Conservation (phyloP, 2,113 vertebrate genomes). For the Syngnathoides biaculeatus region DNA sequence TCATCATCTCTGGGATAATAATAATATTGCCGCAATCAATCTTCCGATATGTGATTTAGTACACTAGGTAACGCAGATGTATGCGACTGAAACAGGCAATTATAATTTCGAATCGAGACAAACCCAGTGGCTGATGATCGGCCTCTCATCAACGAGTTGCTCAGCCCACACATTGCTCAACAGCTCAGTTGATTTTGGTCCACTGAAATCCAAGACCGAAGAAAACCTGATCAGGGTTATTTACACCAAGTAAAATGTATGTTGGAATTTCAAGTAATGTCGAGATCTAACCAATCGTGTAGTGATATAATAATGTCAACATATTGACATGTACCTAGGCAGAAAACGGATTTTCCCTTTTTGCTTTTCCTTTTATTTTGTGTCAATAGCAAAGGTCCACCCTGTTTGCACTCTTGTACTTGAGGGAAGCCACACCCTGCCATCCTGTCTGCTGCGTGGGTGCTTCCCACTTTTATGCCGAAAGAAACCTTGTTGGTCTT, state of each 20-base stretch:
- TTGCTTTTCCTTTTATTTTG: conserved; percentile 25
- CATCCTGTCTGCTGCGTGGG: conserved; percentile 26
- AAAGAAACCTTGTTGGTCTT: background rate
- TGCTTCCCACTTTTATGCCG: conserved; percentile 25
- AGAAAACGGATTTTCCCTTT: conserved; percentile 13
- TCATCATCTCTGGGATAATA: too few species aligned
- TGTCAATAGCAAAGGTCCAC: conserved; percentile 70
- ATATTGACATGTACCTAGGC: background rate
- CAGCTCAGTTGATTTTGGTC: too few species aligned
- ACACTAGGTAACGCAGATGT: too few species aligned
- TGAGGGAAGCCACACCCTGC: conserved; percentile 64
- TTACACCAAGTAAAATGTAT: background rate
- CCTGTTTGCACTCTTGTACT: conserved; percentile 36
- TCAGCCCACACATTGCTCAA: too few species aligned
- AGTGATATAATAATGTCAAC: background rate
- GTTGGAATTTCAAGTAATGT: background rate
- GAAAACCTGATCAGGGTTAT: too few species aligned
- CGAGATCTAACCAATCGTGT: background rate
- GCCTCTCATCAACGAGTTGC: too few species aligned
- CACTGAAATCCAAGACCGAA: too few species aligned
- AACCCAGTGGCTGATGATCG: too few species aligned
- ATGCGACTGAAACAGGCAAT: too few species aligned
- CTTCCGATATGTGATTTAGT: too few species aligned
- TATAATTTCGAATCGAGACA: too few species aligned
- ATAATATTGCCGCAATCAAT: too few species aligned